Base-by-base conservation (phyloP, 2,797 vertebrate species). In the Leontocebus nigricollis region DNA sequence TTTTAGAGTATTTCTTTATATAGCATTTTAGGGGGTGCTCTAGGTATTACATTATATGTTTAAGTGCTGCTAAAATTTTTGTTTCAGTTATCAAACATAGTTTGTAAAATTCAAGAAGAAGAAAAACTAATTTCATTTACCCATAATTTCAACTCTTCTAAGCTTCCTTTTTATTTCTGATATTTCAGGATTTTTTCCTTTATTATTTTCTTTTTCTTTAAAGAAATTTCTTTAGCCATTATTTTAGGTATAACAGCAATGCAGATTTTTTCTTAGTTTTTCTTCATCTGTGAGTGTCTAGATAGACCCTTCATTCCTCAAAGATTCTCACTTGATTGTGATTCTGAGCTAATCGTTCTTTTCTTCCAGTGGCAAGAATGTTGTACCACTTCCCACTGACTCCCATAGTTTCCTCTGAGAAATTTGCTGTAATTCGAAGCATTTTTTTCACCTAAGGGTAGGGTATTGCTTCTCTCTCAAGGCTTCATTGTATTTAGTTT, bases 361-460 rank as follows among this genome's bases (percentile, higher is more conserved):
- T 30, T 30, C 33, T 41, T 20, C 41, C n/a, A 33, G 61, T 8
- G 30, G 13, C 26, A 48, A 26, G 3, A 44, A 12, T 0, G 1
- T 3, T 26, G 27, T 12, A 0, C 1, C 41, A 2, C 24, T 14
- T 59, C 19, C 19, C 4, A 1, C 59, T 0, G 1, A 9, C 3
- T 2, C 19, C 59, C 5, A 8, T 3, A 10, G 26, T 27, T 48
- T 8, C 7, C 7, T 2, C 41, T 15, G 22, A 52, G 76, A 90
- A 30, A 41, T 15, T 5, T 1, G 13, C 14, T 27, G 1, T 1
- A 5, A 2, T 8, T 24, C 3, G 13, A 36, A 24, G 14, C 19
- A 7, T 24, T 36, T 24, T 24, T 80, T 13, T 13, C 12, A 14
- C 67, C 20, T 22, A 2, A 2, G 9, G 39, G 14, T 14, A 72